Percentiles rank a stretch among this genome's conserved stretches.
Evolutionary conservation across 2,113 vertebrate genomes (phyloP).

Genomic region (Crotalus tigris): DNA sequence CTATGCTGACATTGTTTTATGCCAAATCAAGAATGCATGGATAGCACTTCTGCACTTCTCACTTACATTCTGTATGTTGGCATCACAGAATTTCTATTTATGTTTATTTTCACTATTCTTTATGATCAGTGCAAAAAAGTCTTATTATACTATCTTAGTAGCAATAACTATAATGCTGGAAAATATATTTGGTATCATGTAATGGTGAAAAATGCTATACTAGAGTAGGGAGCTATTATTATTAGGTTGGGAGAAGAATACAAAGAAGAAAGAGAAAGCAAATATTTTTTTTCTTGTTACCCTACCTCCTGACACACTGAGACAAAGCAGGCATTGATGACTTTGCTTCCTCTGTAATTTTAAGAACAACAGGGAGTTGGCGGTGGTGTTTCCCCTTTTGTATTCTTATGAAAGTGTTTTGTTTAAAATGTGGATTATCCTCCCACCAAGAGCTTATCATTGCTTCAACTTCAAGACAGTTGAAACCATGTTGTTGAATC

Average conservation of each 20-base stretch:
- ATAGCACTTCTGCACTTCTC: background rate
- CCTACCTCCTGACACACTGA: background rate
- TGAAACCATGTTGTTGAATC: background rate
- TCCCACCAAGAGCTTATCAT: background rate
- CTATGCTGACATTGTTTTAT: background rate
- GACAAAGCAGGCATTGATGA: background rate
- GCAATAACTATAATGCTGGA: background rate
- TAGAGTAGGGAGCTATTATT: background rate
- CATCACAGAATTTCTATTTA: background rate
- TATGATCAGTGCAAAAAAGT: background rate
- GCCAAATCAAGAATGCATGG: background rate
- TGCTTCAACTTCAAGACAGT: background rate
- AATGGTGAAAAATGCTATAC: background rate
- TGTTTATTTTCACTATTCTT: background rate
- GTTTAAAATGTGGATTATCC: slow-evolving; percentile 30
- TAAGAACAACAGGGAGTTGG: background rate
- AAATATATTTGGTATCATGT: background rate
- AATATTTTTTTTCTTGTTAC: background rate
- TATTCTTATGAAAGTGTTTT: background rate
- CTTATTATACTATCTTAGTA: background rate
- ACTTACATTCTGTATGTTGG: background rate
- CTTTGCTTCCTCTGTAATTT: background rate
- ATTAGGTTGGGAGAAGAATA: background rate
- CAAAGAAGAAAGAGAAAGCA: background rate
- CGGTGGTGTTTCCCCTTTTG: background rate